Percentiles rank a stretch among this genome's conserved stretches.
These are phyloP conservation scores for Chamaea fasciata DNA, from an alignment of 2,113 vertebrate genomes.

Conservation along the genomic window DNA sequence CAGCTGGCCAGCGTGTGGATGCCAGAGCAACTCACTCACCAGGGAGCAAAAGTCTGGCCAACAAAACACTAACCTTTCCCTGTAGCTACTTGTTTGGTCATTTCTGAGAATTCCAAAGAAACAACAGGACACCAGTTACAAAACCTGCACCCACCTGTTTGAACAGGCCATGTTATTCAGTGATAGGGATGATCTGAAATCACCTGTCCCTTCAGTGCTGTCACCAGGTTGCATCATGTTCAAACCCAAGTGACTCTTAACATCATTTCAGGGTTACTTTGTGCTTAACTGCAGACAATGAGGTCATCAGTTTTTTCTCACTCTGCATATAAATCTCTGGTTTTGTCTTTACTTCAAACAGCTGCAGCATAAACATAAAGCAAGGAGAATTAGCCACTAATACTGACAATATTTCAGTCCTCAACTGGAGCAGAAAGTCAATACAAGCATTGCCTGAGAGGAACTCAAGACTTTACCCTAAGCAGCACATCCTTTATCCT, in stretches of 20 bases:
- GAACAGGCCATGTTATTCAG: not conserved
- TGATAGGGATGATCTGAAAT: not conserved
- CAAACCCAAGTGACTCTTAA: not conserved
- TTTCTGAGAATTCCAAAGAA: not conserved
- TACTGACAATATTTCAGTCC: not conserved
- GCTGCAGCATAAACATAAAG: not conserved
- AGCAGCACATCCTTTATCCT: not conserved
- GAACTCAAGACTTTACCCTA: not conserved
- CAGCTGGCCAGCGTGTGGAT: fast-evolving
- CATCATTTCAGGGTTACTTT: not conserved
- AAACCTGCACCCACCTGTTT: not conserved
- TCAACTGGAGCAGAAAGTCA: not conserved
- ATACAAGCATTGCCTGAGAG: not conserved
- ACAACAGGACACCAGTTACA: not conserved
- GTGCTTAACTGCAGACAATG: not conserved
- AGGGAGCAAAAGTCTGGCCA: conserved; percentile 41
- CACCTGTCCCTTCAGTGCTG: not conserved
- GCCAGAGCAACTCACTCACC: conserved; percentile 25
- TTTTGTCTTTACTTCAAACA: not conserved
- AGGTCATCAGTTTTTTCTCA: not conserved
- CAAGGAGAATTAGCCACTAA: not conserved
- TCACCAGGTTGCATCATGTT: not conserved
- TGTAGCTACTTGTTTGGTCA: not conserved
- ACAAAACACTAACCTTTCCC: not conserved
- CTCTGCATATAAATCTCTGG: not conserved